Conservation (phyloP, 2,797 vertebrate species). For the Gallirallus australis region DNA sequence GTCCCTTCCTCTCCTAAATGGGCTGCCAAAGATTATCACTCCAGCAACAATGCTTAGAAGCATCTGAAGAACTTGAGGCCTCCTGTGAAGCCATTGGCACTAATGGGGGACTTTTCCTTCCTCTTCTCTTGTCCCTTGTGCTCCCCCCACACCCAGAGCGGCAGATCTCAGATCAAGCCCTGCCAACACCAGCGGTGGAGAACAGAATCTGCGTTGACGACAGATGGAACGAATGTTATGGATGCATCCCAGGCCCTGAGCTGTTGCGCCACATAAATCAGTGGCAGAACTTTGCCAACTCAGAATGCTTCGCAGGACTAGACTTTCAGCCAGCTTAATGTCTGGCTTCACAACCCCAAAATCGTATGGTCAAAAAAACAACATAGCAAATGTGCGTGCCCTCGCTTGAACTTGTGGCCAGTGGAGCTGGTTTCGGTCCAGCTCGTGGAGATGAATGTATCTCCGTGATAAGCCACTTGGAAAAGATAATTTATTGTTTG, state of each 20-base stretch:
- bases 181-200: conserved; percentile 12
- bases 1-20: not conserved
- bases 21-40: conserved; percentile 39
- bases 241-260: conserved; percentile 51
- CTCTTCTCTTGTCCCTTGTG: conserved; percentile 9
- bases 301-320: conserved; percentile 20
- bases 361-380: not conserved
- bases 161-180: not conserved
- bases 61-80: conserved; percentile 54
- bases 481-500: conserved; percentile 1
- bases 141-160: not conserved
- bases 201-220: conserved; percentile 56
- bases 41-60: conserved; percentile 49
- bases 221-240: conserved; percentile 69
- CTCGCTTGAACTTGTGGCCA: conserved; percentile 41
- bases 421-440: not conserved
- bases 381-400: not conserved
- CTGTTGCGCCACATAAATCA: conserved; percentile 68
- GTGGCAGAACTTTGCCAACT: conserved; percentile 51
- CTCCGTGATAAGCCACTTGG: conserved; percentile 17
- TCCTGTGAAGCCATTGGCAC: conserved; percentile 48
- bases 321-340: conserved; percentile 53
- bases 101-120: conserved; percentile 36
- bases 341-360: conserved; percentile 56
- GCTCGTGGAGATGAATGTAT: not conserved